phyloP scores from a whole-genome alignment of 92 coral and sea anemone species.

The Parazoanthus atlanticus region DNA sequence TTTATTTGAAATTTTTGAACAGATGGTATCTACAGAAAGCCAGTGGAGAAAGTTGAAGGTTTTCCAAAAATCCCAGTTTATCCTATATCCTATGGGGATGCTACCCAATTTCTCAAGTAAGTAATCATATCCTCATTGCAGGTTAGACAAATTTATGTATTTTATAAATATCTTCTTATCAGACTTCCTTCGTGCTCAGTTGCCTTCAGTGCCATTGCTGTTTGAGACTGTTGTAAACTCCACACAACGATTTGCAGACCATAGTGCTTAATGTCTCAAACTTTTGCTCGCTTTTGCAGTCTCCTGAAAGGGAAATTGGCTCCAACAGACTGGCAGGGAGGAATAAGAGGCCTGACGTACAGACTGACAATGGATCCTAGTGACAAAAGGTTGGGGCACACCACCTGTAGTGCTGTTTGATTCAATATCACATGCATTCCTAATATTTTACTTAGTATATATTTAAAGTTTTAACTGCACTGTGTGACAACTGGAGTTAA shows the following conservation, averaged over 20 bases:
- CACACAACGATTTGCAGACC: too few relatives aligned
- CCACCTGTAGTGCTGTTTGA: neutral
- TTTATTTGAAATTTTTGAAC: neutral
- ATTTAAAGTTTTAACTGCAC: neutral
- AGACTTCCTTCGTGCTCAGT: too few relatives aligned
- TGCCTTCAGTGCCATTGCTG: too few relatives aligned
- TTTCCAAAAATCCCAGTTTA: constrained; percentile 79
- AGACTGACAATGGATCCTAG: constrained; percentile 59
- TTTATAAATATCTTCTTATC: too few relatives aligned
- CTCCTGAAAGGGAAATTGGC: constrained; percentile 57
- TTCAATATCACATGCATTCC: too few relatives aligned
- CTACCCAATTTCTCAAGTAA: constrained; percentile 66
- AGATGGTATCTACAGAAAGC: constrained; percentile 73
- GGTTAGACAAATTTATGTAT: neutral
- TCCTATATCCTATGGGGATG: constrained; percentile 83
- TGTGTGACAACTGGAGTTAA: neutral
- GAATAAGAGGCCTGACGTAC: constrained; percentile 54
- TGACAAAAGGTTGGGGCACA: constrained; percentile 52
- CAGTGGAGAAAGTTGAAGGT: constrained; percentile 48
- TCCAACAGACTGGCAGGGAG: constrained; percentile 88
- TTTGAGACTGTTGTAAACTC: too few relatives aligned
- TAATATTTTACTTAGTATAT: too few relatives aligned
- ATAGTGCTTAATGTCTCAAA: too few relatives aligned
- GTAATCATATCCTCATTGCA: too few relatives aligned
- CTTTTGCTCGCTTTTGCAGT: constrained; percentile 4